Base-by-base conservation (phyloP, 2,113 vertebrate species). In the Polyodon spathula region DNA sequence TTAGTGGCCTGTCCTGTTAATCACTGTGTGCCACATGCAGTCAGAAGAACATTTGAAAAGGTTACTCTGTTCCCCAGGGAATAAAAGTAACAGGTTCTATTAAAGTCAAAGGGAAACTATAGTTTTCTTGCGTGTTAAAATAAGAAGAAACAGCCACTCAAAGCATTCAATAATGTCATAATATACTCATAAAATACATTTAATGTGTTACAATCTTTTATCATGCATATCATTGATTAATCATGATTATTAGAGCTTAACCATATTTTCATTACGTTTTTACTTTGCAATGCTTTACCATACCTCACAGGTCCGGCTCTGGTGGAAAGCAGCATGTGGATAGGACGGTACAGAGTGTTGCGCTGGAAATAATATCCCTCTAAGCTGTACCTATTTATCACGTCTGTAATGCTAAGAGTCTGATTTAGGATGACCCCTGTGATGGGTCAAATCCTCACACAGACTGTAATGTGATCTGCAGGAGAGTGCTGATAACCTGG, bases 331-430 rank as follows among this genome's bases (percentile, higher is more conserved):
- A 10, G 68, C 66, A 66, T 64, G 73, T 73, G 78, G 75, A 80
- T 78, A n/a, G 80, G 90, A 89, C 74, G 84, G 84, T 78, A 87
- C 77, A 79, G 83, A 82, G 86, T 70, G 66, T 84, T 78, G 84
- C 88, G 85, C 81, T 81, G 79, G 76, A 83, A 86, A 88, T 93
- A 91, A 91, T 93, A 93, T 83, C 82, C 87, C 81, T 76, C 80
- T 86, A 84, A 88, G 74, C 85, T 83, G 69, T 77, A 85, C 86
- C 89, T 90, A 90, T 95, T 92, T 92, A 94, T 97, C 94, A 93
- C 80, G 55, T 84, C 83, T 79, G 86, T 85, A 83, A 87, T 77
- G 91, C 93, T 94, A 97, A 94, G 84, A 87, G 95, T 97, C 92
- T 89, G 91, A 94, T 93, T 92, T 90, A 91, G 89, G 88, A 86